Base-by-base conservation (phyloP, 2,113 vertebrate genomes). In the Austrofundulus limnaeus region DNA sequence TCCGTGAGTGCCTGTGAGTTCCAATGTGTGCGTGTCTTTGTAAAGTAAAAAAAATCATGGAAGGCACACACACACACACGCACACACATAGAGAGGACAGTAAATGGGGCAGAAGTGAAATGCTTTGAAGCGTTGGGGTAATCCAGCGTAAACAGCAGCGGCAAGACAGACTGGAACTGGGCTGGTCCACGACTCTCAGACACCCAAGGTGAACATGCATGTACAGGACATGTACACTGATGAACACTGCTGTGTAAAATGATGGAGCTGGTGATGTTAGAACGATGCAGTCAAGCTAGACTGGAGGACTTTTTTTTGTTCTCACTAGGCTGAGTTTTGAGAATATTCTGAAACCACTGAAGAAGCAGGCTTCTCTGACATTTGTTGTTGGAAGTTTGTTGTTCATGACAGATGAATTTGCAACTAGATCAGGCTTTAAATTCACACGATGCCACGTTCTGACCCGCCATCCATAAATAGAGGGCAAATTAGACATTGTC, bases 51-150 rank as follows among this genome's bases (percentile, higher is more conserved):
- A 64, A 65, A 66, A 81, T 60, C 68, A 61, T 63, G 41, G 66
- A 16, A 47, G 17, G n/a, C 28, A 10, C 4, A 17, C 15, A 17
- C 42, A 19, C 38, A 25, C 73, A 49, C 39, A 56, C 10, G 7
- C 24, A 57, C 58, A 62, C 59, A 57, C 51, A 61, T 24, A 78
- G 70, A 80, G 52, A 63, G 66, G 61, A 68, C 82, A 84, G 86
- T 92, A 92, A 92, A 92, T 92, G 90, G 91, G 89, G 89, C 91
- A 90, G 89, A 91, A 92, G 85, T 78, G 86, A 91, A 90, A 87
- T 88, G 85, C 89, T 92, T 92, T 92, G 92, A 92, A 89, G 90
- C 88, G 75, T 82, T 67, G 73, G 86, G 88, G 90, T 91, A 92
- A 92, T 92, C 87, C 91, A 91, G 88, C 92, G 78, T 91, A 89